Base-by-base conservation (phyloP, 2,797 vertebrate species). In the Cheirogaleus major region DNA sequence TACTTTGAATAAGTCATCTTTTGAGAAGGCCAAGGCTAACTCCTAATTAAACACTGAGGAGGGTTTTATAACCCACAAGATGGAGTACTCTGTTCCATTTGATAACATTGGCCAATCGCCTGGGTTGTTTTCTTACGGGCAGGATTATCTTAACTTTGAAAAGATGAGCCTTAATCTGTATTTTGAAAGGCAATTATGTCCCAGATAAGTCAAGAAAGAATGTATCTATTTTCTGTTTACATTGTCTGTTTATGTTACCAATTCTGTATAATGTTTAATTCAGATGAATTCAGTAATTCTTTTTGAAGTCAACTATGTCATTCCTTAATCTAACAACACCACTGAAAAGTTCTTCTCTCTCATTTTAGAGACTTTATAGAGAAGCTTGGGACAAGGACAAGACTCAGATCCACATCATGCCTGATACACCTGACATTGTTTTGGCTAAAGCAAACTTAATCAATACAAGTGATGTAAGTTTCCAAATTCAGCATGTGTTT, bases 381-480 rank as follows among this genome's bases (percentile, higher is more conserved):
- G 98, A 98, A 97, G 98, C 98, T 23, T 99, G 99, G 99, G 99
- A 99, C 84, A 98, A 99, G 48, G 99, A 99, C 95, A 99, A 99
- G 98, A 98, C 96, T 80, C 98, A 98, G 25, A 96, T 99, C 87
- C 99, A 99, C 85, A 95, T 99, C 93, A 99, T 99, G 99, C 99
- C 99, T 76, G 99, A 99, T 92, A 98, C 99, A 52, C 99, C 99
- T 91, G 99, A 99, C n/a, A 98, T 99, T 88, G 7, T 99, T 20
- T 98, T 98, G 94, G 99, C 99, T 88, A 99, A 99, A 98, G 98
- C 99, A 43, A 99, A 99, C 97, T 98, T 99, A 95, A 75, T 98
- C 91, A 99, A 99, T 95, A 98, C 98, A 95, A 99, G 99, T 96
- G 96, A 99, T 97, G 99, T 99, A 98, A 99, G 99, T 98, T 38